Conservation (phyloP, 2,113 vertebrate genomes). For the Corythoichthys haematopterus region DNA sequence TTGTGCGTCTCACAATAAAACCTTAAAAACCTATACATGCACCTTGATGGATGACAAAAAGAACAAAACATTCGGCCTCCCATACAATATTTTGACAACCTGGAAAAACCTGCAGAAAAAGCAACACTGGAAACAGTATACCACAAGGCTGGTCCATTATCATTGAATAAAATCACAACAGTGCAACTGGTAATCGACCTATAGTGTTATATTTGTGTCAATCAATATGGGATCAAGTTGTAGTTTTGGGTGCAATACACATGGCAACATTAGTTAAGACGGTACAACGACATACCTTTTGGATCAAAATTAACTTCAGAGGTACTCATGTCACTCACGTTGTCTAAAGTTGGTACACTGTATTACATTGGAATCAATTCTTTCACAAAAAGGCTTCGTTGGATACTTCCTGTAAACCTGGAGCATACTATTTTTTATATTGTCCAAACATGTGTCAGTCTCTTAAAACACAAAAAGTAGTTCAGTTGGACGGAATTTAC, state of each 20-base stretch:
- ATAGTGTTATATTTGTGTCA: not conserved
- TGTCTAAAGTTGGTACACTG: not conserved
- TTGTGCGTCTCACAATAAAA: not conserved
- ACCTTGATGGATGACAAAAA: not conserved
- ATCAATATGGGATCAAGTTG: not conserved
- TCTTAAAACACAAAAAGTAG: not conserved
- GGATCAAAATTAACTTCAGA: slow-evolving; percentile 59
- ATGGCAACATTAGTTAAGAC: not conserved
- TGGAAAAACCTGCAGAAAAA: not conserved
- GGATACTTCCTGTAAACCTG: slow-evolving; percentile 4
- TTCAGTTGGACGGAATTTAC: too few species aligned
- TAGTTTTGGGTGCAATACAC: not conserved
- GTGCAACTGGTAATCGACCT: too few species aligned
- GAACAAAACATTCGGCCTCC: not conserved
- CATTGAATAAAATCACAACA: too few species aligned
- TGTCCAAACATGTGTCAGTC: not conserved
- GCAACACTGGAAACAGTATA: not conserved
- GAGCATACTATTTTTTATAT: not conserved
- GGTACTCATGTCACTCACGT: slow-evolving; percentile 32
- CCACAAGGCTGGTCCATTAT: too few species aligned
- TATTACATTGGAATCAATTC: not conserved
- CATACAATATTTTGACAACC: not conserved
- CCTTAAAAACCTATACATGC: not conserved
- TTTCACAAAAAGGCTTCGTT: not conserved
- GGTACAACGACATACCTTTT: slow-evolving; percentile 56